phyloP scores from a whole-genome alignment of 1,140 invertebrate genomes.

The Propsilocerus akamusi region DNA sequence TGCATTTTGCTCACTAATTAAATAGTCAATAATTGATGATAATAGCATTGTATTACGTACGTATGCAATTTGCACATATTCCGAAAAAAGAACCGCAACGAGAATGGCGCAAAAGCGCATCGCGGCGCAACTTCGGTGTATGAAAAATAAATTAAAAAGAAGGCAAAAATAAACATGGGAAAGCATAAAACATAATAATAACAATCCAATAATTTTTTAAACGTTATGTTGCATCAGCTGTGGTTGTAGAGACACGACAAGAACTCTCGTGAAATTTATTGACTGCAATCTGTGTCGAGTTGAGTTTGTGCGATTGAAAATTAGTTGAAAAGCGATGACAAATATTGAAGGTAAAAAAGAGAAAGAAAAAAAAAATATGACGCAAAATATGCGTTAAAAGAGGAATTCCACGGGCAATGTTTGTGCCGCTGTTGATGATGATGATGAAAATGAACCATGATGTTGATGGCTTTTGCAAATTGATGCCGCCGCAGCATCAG shows the following conservation, averaged over 20 bases:
- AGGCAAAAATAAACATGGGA: not conserved
- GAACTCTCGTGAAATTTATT: no score
- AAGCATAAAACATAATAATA: not conserved
- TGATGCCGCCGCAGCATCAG: not conserved
- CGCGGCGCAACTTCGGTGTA: not conserved
- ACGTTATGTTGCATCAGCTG: constrained; percentile 2
- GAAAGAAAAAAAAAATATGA: no score
- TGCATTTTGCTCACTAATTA: constrained; percentile 1
- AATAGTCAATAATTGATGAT: constrained; percentile 3
- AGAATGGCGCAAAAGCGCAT: not conserved
- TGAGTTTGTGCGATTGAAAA: no score
- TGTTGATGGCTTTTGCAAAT: not conserved
- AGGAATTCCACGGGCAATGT: no score
- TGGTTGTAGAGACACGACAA: no score
- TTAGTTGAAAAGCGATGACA: no score
- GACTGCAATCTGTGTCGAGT: no score
- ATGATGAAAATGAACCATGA: no score
- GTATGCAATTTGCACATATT: not conserved
- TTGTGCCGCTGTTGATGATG: no score
- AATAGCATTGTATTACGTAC: constrained; percentile 2
- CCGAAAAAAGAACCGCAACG: not conserved
- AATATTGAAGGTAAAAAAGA: no score
- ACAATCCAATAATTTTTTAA: constrained; percentile 1
- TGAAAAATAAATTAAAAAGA: not conserved
- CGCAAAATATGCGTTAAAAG: no score